Evolutionary conservation across 2,113 vertebrate genomes (phyloP), one percentile per base, ranked within the genome.

Genomic region (Lynx canadensis): DNA sequence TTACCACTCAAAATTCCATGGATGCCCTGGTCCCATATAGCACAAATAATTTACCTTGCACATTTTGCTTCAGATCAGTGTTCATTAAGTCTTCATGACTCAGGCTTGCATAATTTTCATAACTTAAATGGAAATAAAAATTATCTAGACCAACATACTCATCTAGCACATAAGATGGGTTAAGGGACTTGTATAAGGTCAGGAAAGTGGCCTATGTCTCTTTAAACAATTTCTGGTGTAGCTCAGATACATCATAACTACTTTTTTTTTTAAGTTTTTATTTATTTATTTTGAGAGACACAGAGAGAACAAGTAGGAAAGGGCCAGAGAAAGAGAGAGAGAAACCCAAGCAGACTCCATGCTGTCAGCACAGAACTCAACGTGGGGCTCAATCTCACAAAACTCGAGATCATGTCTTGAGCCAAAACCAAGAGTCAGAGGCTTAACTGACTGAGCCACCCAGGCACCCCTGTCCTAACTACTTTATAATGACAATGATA

Each of bases 71-170:
- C 89, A 74, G 31, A 63, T 79, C 13, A 14, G 27, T 45, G 29
- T 23, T 92, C 27, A 15, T 45, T 90, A 90, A 83, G 48, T 71
- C 68, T 97, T 50, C 36, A 25, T 91, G 52, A 91, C 21, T 83
- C 21, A 27, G 21, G 93, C 91, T 78, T 85, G 88, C 21, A 82
- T 14, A 78, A 73, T 66, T 94, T 95, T 96, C 74, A 78, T 14
- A 86, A 95, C 14, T 68, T 66, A 74, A 55, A 65, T 66, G 29
- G 27, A 89, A 94, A 86, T 82, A 15, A 95, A 89, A 93, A 68
- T 76, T 4, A 33, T 57, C 41, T 69, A 85, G 33, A 89, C 16
- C 45, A 60, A 57, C 19, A 57, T 21, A 79, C 29, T 78, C 38
- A 15, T 14, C 90, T 80, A 92, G 81, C 78, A 76, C 6, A 9